phyloP scores from a whole-genome alignment of 2,888 invertebrate species.

The Spialia ferax region DNA sequence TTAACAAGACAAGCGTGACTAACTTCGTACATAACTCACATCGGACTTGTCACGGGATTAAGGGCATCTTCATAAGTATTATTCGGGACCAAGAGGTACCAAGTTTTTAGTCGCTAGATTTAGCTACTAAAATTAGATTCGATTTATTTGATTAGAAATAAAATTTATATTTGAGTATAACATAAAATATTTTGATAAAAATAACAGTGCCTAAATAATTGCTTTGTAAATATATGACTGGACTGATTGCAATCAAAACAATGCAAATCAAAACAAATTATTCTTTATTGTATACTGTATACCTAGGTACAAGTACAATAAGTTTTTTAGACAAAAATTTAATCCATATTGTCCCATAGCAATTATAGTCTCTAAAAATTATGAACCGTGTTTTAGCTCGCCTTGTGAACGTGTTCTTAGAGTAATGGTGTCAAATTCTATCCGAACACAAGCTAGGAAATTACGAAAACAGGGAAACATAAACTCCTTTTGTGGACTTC shows the following conservation, averaged over 20 bases:
- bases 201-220: too few species aligned
- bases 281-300: too few species aligned
- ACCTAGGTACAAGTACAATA: too few species aligned
- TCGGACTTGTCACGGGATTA: slow-evolving; percentile 16
- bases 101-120: background rate
- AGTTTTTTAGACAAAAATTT: too few species aligned
- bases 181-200: too few species aligned
- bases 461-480: slow-evolving; percentile 33
- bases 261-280: too few species aligned
- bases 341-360: background rate
- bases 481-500: slow-evolving; percentile 10
- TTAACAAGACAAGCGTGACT: slow-evolving; percentile 57
- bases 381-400: background rate
- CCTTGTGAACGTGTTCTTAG: background rate
- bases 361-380: background rate
- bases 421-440: slow-evolving; percentile 28
- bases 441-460: slow-evolving; percentile 27
- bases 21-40: slow-evolving; percentile 29
- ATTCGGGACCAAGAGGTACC: too few species aligned
- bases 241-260: too few species aligned
- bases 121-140: too few species aligned
- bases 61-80: background rate
- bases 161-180: too few species aligned
- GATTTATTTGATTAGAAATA: too few species aligned
- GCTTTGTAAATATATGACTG: too few species aligned